Evolutionary conservation across 2,888 invertebrate species (phyloP).

Genomic region (Amblyjoppa fuscipennis): DNA sequence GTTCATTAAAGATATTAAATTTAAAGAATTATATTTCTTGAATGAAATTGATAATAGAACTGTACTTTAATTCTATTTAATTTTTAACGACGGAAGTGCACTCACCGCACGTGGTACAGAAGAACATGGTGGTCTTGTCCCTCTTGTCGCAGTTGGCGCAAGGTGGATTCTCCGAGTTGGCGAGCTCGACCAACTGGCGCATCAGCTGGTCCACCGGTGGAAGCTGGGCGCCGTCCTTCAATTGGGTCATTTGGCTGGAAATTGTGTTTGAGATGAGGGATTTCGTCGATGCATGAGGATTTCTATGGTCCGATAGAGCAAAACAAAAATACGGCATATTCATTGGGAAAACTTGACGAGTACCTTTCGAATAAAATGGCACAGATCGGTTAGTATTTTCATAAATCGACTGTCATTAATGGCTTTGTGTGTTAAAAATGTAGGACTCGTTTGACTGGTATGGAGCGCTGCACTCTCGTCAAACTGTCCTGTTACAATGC

Average conservation of each 20-base stretch:
- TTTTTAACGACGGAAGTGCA: background rate
- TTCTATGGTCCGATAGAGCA: constrained; percentile 10
- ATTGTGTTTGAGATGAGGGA: background rate
- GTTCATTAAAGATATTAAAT: background rate
- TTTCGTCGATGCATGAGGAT: background rate
- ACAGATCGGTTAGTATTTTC: background rate
- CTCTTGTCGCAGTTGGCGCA: constrained; percentile 93
- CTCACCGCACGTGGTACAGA: constrained; percentile 92
- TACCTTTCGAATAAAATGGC: background rate
- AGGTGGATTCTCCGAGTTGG: constrained; percentile 90
- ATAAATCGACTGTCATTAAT: too few species aligned
- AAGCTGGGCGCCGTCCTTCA: constrained; percentile 88
- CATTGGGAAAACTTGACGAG: background rate
- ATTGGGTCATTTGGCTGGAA: constrained; percentile 87
- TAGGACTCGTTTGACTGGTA: too few species aligned
- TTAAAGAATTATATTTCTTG: background rate
- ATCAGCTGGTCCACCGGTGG: constrained; percentile 90
- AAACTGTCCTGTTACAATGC: background rate
- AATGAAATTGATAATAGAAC: background rate
- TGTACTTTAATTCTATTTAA: background rate
- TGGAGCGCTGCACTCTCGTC: too few species aligned
- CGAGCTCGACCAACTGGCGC: constrained; percentile 90
- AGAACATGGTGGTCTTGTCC: constrained; percentile 90
- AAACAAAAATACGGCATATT: background rate
- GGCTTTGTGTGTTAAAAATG: too few species aligned